Conservation (phyloP, 2,888 invertebrate species). For the Aproaerema taeniolella region DNA sequence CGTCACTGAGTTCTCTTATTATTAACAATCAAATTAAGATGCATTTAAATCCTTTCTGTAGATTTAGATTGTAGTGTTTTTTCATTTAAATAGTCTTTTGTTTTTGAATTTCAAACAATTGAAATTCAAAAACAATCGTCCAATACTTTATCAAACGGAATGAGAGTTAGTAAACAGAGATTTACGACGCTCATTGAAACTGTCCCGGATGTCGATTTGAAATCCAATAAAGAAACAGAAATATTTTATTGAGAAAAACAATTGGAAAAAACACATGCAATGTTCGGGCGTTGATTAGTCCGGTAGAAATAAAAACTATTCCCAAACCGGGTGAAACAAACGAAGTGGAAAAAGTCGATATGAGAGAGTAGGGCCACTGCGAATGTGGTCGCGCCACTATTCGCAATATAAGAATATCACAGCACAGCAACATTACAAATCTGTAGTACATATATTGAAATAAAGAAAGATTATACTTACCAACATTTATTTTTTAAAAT, state of each 20-base stretch:
- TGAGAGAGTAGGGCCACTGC: conserved; percentile 41
- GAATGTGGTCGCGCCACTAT: conserved; percentile 1
- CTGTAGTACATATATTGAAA: too few relatives aligned
- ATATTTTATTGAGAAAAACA: conserved; percentile 27
- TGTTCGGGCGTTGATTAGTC: conserved; percentile 70
- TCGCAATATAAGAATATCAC: too few relatives aligned
- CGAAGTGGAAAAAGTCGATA: conserved; percentile 75
- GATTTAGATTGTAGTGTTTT: too few relatives aligned
- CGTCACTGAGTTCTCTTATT: too few relatives aligned
- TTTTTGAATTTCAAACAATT: too few relatives aligned
- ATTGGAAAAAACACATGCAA: conserved; percentile 44
- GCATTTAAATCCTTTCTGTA: too few relatives aligned
- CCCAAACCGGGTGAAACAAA: conserved; percentile 63
- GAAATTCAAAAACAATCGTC: too few relatives aligned
- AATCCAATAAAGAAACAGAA: conserved; percentile 10
- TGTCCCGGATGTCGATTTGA: conserved; percentile 10
- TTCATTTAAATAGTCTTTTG: too few relatives aligned
- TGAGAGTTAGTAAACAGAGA: conserved; percentile 5
- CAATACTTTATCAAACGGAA: conserved; percentile 2
- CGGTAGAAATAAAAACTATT: conserved; percentile 70
- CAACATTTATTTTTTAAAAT: too few relatives aligned
- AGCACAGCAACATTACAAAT: too few relatives aligned
- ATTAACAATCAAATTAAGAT: too few relatives aligned
- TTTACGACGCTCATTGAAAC: conserved; percentile 8
- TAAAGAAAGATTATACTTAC: too few relatives aligned